A percentile compares a stretch with the other conserved stretches of the same genome.
Conservation (phyloP, 1,140 invertebrate genomes). For the Drosophila mauritiana region DNA sequence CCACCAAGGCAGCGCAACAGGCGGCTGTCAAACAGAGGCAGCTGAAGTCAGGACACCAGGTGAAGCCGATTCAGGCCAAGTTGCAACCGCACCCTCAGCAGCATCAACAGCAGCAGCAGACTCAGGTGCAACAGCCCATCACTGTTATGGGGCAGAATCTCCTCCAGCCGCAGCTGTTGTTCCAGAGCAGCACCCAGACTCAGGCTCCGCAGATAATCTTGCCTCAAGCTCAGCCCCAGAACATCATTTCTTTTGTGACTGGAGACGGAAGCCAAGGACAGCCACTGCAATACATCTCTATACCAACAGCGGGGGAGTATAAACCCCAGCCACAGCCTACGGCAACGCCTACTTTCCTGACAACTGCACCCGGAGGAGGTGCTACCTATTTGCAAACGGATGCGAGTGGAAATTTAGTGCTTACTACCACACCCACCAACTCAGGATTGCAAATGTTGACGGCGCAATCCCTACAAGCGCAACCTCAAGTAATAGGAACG, state of each 20-base stretch:
- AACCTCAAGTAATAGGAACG: conserved; percentile 85
- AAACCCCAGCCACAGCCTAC: conserved; percentile 66
- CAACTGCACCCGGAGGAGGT: conserved; percentile 42
- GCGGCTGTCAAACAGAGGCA: conserved; percentile 74
- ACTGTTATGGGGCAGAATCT: conserved; percentile 72
- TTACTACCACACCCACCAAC: conserved; percentile 66
- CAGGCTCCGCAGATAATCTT: conserved; percentile 67
- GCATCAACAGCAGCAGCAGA: conserved; percentile 45
- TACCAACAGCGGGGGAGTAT: conserved; percentile 71
- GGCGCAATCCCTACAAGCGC: conserved; percentile 34
- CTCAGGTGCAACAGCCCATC: conserved; percentile 45
- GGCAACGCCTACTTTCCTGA: conserved; percentile 68
- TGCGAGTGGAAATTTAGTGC: conserved; percentile 75
- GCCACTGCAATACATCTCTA: conserved; percentile 77
- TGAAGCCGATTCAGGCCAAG: conserved; percentile 79
- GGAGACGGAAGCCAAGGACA: conserved; percentile 71
- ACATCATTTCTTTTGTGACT: conserved; percentile 80
- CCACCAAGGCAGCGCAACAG: conserved; percentile 73
- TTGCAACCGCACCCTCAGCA: conserved; percentile 55
- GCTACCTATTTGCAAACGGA: conserved; percentile 78
- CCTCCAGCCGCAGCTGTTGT: conserved; percentile 70
- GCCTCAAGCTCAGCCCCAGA: conserved; percentile 72
- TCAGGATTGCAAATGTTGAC: conserved; percentile 73
- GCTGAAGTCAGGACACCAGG: conserved; percentile 59
- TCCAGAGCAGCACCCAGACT: conserved; percentile 63